Base-by-base conservation (phyloP, 2,797 vertebrate genomes). In the Pipistrellus nathusii region DNA sequence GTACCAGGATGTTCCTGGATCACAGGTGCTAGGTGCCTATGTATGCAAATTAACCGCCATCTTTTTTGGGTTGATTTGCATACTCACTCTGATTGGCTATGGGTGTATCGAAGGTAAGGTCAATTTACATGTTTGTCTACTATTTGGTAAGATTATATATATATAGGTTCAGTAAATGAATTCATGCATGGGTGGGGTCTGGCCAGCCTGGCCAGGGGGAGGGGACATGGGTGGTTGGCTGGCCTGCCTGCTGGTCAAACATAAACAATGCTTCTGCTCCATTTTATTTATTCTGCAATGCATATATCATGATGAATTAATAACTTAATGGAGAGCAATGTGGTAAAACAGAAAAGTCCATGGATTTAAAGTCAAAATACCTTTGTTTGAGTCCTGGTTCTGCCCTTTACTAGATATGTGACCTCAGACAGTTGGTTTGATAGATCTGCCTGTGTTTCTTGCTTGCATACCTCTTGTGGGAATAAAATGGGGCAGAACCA, bases 301-400 rank as follows among this genome's bases (percentile, higher is more conserved):
- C 9, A 38, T 68, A 23, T 76, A 71, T 82, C 27, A 68, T 53
- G 30, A 89, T 73, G 32, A 93, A 94, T 94, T 66, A 64, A 38
- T 71, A 93, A 85, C 30, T 95, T 77, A 83, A 55, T 18, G 87
- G 73, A 94, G 11, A 93, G n/a, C 51, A 73, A 89, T 80, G 62
- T 82, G 12, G 20, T 73, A 25, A 81, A 87, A 87, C 76, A 81
- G 73, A 75, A 94, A 78, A 51, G 82, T 68, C n/a, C 84, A 83
- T 82, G 35, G 30, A 91, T 96, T 95, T 95, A 80, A 84, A 96
- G 94, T 93, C 87, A 76, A 89, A 97, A 96, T 83, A 84, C 48
- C 57, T 96, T 81, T 93, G 57, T 88, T 89, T 91, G 72, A 94
- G 57, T 94, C 69, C 62, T 90, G 59, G 41, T n/a, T 92, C 81